Evolutionary conservation across 1,140 invertebrate species (phyloP).

Genomic region (Eulimnadia texana): DNA sequence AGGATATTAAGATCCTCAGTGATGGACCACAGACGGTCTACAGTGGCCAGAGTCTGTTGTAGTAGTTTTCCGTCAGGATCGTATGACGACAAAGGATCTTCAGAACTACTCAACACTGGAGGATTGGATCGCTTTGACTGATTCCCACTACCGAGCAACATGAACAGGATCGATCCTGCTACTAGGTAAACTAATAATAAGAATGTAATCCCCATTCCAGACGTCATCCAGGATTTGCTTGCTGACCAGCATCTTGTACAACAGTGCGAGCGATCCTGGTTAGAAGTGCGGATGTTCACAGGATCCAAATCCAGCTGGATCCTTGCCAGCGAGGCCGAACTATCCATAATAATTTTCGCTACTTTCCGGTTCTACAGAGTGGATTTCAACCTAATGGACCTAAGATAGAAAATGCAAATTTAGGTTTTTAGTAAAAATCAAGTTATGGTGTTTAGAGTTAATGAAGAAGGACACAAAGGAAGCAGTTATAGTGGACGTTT

Average conservation of each 20-base stretch:
- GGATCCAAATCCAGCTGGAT: background rate
- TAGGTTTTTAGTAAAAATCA: too few species aligned
- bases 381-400: background rate
- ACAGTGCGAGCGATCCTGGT: background rate
- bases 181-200: conserved; percentile 42
- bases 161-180: conserved; percentile 44
- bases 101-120: background rate
- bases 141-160: conserved; percentile 32
- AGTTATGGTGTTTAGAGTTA: too few species aligned
- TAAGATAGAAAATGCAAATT: too few species aligned
- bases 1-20: conserved; percentile 41
- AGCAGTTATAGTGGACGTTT: too few species aligned
- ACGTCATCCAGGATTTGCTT: conserved; percentile 25
- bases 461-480: too few species aligned
- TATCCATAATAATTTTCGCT: background rate
- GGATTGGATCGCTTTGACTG: background rate
- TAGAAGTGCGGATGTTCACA: background rate
- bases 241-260: conserved; percentile 3
- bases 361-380: background rate
- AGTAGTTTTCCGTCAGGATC: conserved; percentile 3
- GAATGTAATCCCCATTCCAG: conserved; percentile 35
- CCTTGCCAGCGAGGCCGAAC: background rate
- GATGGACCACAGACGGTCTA: conserved; percentile 35
- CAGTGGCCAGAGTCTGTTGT: conserved; percentile 11
- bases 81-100: background rate